A percentile compares a stretch with the other conserved stretches of the same genome.
phyloP scores from a whole-genome alignment of 2,888 invertebrate species.

The Pammene fasciana region DNA sequence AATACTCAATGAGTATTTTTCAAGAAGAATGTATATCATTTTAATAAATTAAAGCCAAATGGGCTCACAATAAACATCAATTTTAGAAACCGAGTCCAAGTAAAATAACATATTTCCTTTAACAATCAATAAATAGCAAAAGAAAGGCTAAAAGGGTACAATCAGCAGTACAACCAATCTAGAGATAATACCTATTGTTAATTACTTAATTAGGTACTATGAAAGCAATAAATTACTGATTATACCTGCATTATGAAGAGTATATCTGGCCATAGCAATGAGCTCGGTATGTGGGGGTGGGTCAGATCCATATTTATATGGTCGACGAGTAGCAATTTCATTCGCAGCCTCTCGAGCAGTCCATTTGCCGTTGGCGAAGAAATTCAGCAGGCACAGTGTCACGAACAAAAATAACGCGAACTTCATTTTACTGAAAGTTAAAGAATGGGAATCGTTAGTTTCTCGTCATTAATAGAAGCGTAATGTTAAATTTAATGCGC shows the following conservation, averaged over 20 bases:
- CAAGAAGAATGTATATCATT: neutral
- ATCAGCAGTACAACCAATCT: no score
- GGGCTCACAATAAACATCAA: neutral
- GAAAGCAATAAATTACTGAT: no score
- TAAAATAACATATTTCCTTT: no score
- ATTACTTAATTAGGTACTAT: no score
- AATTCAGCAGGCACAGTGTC: conserved; percentile 48
- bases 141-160: no score
- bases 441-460: neutral
- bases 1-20: conserved; percentile 7
- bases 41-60: conserved; percentile 1
- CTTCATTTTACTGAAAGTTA: conserved; percentile 52
- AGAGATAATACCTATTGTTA: no score
- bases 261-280: conserved; percentile 88
- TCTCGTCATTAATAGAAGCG: neutral
- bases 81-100: neutral
- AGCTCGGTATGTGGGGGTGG: conserved; percentile 85
- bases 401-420: conserved; percentile 46
- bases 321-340: conserved; percentile 52
- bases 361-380: conserved; percentile 53
- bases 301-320: conserved; percentile 48
- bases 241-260: conserved; percentile 87
- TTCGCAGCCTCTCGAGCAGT: conserved; percentile 53
- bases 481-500: neutral
- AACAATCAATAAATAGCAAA: no score